Evolutionary conservation across 2,797 vertebrate species (phyloP).

Genomic region (Catamblyrhynchus diadema): DNA sequence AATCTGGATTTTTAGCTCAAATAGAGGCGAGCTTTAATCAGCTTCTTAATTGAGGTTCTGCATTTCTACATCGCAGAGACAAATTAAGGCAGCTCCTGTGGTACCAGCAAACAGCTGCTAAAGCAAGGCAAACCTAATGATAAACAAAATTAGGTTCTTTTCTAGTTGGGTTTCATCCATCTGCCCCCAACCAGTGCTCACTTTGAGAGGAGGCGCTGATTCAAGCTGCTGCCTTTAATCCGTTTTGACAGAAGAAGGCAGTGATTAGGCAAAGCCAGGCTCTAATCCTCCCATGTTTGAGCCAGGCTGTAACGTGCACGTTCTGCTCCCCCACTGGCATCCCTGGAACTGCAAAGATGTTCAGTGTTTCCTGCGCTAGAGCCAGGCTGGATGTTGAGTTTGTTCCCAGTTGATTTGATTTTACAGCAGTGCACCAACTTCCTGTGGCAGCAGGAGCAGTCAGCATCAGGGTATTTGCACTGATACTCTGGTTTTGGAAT

Average conservation of each 20-base stretch:
- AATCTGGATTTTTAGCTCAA: neutral
- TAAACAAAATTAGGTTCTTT: constrained; percentile 53
- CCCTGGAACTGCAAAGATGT: neutral
- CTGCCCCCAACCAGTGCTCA: constrained; percentile 42
- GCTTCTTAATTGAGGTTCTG: constrained; percentile 41
- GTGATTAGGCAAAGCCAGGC: constrained; percentile 11
- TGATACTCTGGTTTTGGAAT: neutral
- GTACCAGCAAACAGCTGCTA: constrained; percentile 35
- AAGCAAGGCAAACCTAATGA: constrained; percentile 41
- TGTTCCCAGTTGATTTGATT: neutral
- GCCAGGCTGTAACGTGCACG: neutral
- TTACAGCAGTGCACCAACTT: neutral
- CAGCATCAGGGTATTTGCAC: neutral
- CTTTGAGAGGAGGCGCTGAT: constrained; percentile 13
- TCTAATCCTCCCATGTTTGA: constrained; percentile 28
- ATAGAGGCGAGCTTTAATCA: constrained; percentile 29
- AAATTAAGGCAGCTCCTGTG: constrained; percentile 36
- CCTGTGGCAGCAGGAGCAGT: neutral
- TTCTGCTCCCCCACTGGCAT: neutral
- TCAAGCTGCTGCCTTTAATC: constrained; percentile 39
- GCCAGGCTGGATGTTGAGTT: neutral
- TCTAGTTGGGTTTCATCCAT: constrained; percentile 54
- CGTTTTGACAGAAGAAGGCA: constrained; percentile 11
- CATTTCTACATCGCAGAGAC: constrained; percentile 19
- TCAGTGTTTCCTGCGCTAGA: neutral